Evolutionary conservation across 2,113 vertebrate species (phyloP), one percentile per base, ranked within the genome.

Genomic region (Elephas maximus): DNA sequence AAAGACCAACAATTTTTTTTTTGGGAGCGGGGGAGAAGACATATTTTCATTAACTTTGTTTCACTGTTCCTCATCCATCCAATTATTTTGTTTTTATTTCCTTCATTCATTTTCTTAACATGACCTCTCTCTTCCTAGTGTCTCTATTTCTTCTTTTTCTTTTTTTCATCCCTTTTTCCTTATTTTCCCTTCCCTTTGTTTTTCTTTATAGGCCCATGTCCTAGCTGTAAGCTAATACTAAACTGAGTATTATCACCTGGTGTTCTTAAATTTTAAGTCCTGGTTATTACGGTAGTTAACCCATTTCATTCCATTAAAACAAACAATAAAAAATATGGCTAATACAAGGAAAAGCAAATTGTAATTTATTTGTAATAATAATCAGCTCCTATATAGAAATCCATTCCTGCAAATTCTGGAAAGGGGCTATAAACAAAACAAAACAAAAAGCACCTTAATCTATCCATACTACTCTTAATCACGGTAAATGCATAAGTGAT

Each of bases 331-430:
- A n/a, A 20, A 6, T 62, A 14, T 94, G 21, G 20, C 33, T 92
- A 83, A 78, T 33, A 21, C 28, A 81, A 84, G n/a, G 1, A 76
- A 91, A 78, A 60, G 1, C 4, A 86, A 93, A 78, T 76, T 76
- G 0, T 17, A 74, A 87, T 89, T 93, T 30, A 85, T 73, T 82
- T 84, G 37, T 91, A 78, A 88, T 85, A 67, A 89, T 80, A 88
- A 87, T 63, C n/a, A 78, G 33, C 6, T 88, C 24, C 57, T 41
- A 21, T 51, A 67, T 28, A 73, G 23, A 93, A 87, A 51, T 5
- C 44, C 17, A 8, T 88, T 86, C 17, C 24, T 82, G 2, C 1
- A 90, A 86, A 77, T 86, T 33, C 15, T 85, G 14, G 20, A 57
- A 91, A 79, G 69, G 18, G 21, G 4, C 8, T 93, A 48, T 71